Base-by-base conservation (phyloP, 1,140 invertebrate species). In the Caerostris extrusa region DNA sequence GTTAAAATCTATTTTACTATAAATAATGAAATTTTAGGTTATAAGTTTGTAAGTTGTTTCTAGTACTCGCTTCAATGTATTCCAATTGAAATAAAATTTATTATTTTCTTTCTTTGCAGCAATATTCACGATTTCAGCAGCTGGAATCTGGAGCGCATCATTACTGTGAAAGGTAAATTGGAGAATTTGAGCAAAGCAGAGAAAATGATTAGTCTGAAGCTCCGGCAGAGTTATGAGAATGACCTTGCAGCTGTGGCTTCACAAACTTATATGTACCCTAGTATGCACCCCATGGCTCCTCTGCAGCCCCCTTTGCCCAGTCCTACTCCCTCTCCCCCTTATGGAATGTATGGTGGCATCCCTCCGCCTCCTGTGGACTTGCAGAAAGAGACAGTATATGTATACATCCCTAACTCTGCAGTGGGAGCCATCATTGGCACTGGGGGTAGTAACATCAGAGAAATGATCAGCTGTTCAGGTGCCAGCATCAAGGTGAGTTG, bases 351-450 rank as follows among this genome's bases (percentile, higher is more conserved):
- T 90, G 88, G 88, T 0, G 19, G 56, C 4, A 4, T 19, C 7
- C 88, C 71, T 64, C 77, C 58, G 55, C 86, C 87, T 60, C 50
- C 64, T 61, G n/a, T 90, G 89, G 69, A 95, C 34, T n/a, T 86
- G 98, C 97, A 85, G 17, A 94, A 94, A 34, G 98, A 99, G 96
- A 98, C 98, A 3, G 98, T 98, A 7, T 98, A 97, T 96, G 96
- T 99, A 91, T 99, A 99, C 96, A 98, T 99, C 96, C 99, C 99
- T 34, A 99, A 99, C 95, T 98, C 98, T 95, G 98, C 98, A 86
- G 98, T 99, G 14, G 99, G 99, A 61, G 98, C 98, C 83, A 98
- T 99, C 82, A 99, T 99, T 95, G 99, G 99, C 90, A 99, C 98
- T 17, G 99, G 98, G 96, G 99, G 99, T 53, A 98, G 98, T 2